Conservation (phyloP, 2,113 vertebrate genomes). For the Tupaia chinensis region DNA sequence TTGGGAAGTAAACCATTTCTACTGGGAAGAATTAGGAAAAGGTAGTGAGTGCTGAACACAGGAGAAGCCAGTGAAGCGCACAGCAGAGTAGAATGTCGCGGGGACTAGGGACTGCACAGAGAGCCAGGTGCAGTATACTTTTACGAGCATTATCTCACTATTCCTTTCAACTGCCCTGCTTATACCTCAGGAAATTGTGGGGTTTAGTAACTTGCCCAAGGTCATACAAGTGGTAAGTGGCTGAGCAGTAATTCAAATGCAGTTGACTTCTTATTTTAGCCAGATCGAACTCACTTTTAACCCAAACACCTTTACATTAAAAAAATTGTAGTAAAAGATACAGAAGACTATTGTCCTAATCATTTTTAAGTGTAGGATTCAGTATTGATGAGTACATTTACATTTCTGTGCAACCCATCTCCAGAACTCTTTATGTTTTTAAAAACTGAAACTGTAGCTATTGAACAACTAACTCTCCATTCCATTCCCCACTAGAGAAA, state of each 20-base stretch:
- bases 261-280: neutral
- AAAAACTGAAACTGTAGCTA: neutral
- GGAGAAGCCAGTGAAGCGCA: neutral
- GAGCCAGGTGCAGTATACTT: neutral
- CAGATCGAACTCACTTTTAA: neutral
- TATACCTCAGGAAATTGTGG: neutral
- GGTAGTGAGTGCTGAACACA: neutral
- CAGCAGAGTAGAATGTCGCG: neutral
- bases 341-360: neutral
- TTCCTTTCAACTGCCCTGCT: neutral
- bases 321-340: neutral
- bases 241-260: neutral
- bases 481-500: neutral
- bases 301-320: neutral
- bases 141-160: neutral
- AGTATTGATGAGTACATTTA: neutral
- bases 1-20: neutral
- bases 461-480: neutral
- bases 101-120: neutral
- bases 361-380: neutral
- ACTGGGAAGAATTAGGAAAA: neutral
- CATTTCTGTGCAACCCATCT: neutral
- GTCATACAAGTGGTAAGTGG: neutral
- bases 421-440: neutral
- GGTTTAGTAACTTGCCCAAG: neutral